Base-by-base conservation (phyloP, 2,888 invertebrate genomes). In the Arctia plantaginis region DNA sequence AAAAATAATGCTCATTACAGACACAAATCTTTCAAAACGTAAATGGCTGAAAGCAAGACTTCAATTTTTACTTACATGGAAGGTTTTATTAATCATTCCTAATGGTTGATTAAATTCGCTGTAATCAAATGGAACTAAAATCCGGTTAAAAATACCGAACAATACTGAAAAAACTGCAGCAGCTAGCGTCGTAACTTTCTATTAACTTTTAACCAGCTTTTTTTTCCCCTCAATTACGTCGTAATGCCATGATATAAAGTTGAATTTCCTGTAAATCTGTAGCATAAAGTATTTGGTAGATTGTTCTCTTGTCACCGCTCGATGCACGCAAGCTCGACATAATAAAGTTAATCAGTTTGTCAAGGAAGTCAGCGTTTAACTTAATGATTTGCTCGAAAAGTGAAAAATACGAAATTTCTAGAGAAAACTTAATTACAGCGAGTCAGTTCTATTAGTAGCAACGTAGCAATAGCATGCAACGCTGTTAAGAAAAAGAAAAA, bases 281-380 rank as follows among this genome's bases (percentile, higher is more conserved):
- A 73, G 51, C 23, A 0, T 47, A 15, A 33, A 7, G 62, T 72
- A 18, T 59, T 69, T 80, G 66, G 81, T 69, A 18, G 65, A 72
- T 47, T 59, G 72, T 77, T 80, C 76, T 72, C 69, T 85, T 86
- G 85, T 85, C 83, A 80, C 77, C 77, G 75, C 44, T 79, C 75
- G 79, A 80, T 86, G 82, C 85, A 85, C 85, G 85, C 85, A 84
- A 86, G 68, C 78, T 20, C 59, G 47, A 77, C 75, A 73, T 78
- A 83, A 80, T 80, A 78, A 77, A 80, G 77, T 77, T 83, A 84
- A 82, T 85, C 85, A 78, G 78, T 78, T 77, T 69, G 75, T 83
- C 81, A 72, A 77, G 33, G 59, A 75, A 78, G 83, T 81, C 75
- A 44, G 66, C 78, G 77, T 82, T 82, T 78, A 81, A 81, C 47